Base-by-base conservation (phyloP, 2,113 vertebrate species). In the Puffinus mauretanicus region DNA sequence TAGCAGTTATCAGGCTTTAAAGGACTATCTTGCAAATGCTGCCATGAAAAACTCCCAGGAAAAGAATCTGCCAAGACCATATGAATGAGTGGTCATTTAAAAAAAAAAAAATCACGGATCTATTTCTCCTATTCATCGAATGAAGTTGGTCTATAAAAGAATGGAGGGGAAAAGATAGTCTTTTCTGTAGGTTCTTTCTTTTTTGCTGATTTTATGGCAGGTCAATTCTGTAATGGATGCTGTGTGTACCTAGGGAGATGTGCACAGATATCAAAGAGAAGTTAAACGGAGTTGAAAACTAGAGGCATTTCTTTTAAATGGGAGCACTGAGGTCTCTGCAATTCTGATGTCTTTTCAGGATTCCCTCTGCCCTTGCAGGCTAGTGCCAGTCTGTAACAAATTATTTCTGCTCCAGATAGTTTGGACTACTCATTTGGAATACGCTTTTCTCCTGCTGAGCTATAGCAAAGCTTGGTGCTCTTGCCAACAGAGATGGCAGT, bases 401-500 rank as follows among this genome's bases (percentile, higher is more conserved):
- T 94, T 76, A 91, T 69, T 95, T 91, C 73, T 94, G 91, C 78
- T 94, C 93, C 49, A 80, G 6, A 75, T 94, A 79, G 81, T 76
- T 61, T 76, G 70, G 77, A 72, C 88, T 89, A 94, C 83, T 94
- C 49, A 79, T 79, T 94, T 95, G 70, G 90, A 94, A 90, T 66
- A 60, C 6, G 1, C 65, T 84, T 88, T 62, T 38, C 49, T 93
- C 47, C 21, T 90, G 52, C 76, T 64, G 46, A 95, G 55, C 71
- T 55, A 13, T 44, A 62, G 88, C 61, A 72, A 91, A 94, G 61
- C 89, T 95, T 6, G 0, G 30, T 71, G 81, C 44, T 88, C 60
- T 69, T 88, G 92, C 94, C 88, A 93, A n/a, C 69, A 91, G 86
- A 72, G 77, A 88, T 86, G 84, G 90, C 89, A 95, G 80, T 91